These are phyloP conservation scores for Poecilia velifera DNA, from an alignment of 2,797 vertebrate species.

Conservation along the genomic window DNA sequence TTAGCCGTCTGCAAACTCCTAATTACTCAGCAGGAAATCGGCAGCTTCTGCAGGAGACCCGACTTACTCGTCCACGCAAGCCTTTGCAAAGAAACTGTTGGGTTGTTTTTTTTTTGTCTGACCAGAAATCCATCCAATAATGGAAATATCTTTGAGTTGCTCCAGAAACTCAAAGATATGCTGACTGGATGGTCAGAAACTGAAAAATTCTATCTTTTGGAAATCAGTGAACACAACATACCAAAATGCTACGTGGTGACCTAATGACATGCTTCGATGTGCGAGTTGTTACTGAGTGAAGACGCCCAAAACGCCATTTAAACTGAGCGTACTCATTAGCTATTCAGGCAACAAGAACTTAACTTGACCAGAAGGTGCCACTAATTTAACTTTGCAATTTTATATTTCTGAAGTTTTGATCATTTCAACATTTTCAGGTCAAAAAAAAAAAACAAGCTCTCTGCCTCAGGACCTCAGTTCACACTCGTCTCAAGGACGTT, in stretches of 20 bases:
- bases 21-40: constrained; percentile 57
- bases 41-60: constrained; percentile 43
- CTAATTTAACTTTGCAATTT: no score
- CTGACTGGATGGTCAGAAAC: neutral
- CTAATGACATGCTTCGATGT: neutral
- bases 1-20: constrained; percentile 56
- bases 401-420: neutral
- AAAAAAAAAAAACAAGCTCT: neutral
- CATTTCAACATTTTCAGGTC: neutral
- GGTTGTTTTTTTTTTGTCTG: neutral
- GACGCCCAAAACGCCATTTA: neutral
- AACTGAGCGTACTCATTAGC: neutral
- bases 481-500: neutral
- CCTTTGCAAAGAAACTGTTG: neutral
- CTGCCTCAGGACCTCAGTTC: neutral
- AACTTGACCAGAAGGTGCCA: neutral
- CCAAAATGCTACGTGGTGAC: neutral
- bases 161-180: neutral
- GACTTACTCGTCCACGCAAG: constrained; percentile 28
- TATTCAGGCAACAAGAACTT: neutral
- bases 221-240: neutral
- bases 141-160: neutral
- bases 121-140: neutral
- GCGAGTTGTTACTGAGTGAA: neutral
- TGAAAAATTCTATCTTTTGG: neutral